Percentiles rank a stretch among this genome's conserved stretches.
phyloP scores from a whole-genome alignment of 2,888 invertebrate genomes.

The Eledone cirrhosa region DNA sequence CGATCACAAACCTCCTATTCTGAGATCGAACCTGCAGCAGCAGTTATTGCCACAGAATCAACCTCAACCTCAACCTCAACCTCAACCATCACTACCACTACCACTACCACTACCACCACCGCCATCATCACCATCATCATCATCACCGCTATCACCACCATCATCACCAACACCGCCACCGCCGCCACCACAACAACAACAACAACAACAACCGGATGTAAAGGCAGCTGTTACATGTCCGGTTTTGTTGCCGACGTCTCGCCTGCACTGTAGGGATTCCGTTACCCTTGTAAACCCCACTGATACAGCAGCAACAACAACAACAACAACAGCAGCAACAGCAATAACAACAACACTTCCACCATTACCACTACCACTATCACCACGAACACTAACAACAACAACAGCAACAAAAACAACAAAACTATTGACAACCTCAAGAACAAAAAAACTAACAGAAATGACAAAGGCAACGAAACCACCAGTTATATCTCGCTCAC shows the following conservation, averaged over 20 bases:
- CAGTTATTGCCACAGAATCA: neutral
- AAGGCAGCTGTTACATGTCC: constrained; percentile 15
- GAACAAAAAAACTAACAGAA: too few species aligned
- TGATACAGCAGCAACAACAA: neutral
- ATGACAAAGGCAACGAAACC: neutral
- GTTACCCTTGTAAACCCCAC: neutral
- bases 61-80: constrained; percentile 30
- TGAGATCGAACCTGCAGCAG: too few species aligned
- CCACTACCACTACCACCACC: neutral
- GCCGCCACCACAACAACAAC: neutral
- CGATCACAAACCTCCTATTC: too few species aligned
- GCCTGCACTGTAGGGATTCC: neutral
- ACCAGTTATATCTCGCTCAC: neutral
- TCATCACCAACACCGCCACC: too few species aligned
- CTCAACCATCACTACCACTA: neutral
- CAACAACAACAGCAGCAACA: constrained; percentile 14
- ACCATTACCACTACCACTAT: neutral
- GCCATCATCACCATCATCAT: too few species aligned
- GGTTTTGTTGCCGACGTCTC: constrained; percentile 27
- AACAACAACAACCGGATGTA: neutral
- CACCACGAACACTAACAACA: constrained; percentile 29
- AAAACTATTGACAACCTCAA: too few species aligned
- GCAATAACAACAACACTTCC: constrained; percentile 14
- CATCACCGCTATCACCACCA: neutral
- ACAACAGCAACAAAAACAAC: constrained; percentile 28